Evolutionary conservation across 2,888 invertebrate genomes (phyloP), one percentile per base, ranked within the genome.

Genomic region (Hypomecis punctinalis): DNA sequence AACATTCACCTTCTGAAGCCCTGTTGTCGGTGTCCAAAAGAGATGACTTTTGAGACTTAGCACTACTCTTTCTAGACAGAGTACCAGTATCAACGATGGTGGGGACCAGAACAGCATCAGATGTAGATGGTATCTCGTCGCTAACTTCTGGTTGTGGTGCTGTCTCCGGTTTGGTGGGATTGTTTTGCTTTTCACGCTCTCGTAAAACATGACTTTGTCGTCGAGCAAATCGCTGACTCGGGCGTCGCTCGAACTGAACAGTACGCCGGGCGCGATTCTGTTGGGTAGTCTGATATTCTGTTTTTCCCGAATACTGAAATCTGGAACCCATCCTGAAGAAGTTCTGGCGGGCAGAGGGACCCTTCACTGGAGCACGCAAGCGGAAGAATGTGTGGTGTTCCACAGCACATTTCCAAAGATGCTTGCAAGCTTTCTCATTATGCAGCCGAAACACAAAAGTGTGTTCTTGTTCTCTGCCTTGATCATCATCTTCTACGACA

Each of bases 301-400:
- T 99, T 84, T 98, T 96, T 0, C 99, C 99, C 72, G 98, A 98
- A 77, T 95, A 95, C 84, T 98, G 96, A 88, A 99, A 99, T 61
- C 99, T 95, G 10, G 99, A 99, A 59, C 99, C 99, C 98, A 99
- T 98, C 69, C 99, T 94, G 92, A 99, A 98, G 94, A 99, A 99
- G 91, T 98, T 98, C 85, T 98, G 99, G 33, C 98, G 94, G 0
- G 97, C 97, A 37, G 96, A 97, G 4, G 97, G 97, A 1, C 97
- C 97, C 86, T 98, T 98, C 0, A 97, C 96, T 0, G 98, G 97
- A 42, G 97, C 97, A 72, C 97, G 95, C 60, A 99, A 94, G 70
- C 99, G 95, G 95, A 99, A 99, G 94, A 99, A 99, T 0, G 99
- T 98, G 93, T 99, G 99, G 93, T 99, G 99, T 89, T 99, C 99